These are phyloP conservation scores for Drosophila histrio DNA, from an alignment of 2,888 invertebrate species.

Conservation along the genomic window DNA sequence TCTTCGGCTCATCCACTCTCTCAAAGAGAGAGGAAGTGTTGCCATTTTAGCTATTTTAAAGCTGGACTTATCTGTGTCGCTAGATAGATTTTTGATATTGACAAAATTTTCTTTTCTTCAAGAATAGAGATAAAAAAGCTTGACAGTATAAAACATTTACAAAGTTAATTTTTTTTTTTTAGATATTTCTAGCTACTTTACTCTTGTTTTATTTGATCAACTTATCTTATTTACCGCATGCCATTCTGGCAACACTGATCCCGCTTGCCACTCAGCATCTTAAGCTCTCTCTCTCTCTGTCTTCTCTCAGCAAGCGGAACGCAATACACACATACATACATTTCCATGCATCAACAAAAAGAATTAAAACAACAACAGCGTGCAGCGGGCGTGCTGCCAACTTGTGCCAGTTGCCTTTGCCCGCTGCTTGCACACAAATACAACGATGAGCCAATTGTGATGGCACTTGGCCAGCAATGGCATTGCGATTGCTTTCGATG, in stretches of 20 bases:
- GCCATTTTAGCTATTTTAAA: too few species aligned
- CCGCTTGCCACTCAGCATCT: constrained; percentile 23
- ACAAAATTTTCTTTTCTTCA: too few species aligned
- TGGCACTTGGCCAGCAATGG: constrained; percentile 93
- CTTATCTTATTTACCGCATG: too few species aligned
- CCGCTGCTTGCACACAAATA: constrained; percentile 34
- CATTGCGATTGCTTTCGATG: constrained; percentile 96
- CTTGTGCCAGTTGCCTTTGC: constrained; percentile 62
- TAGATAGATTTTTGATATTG: too few species aligned
- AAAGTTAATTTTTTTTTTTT: too few species aligned
- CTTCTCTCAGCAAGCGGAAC: constrained; percentile 35
- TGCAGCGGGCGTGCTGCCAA: constrained; percentile 26
- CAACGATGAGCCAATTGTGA: constrained; percentile 87
- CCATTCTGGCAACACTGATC: background rate
- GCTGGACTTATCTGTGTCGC: too few species aligned
- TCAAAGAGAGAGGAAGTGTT: too few species aligned
- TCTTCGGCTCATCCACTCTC: too few species aligned
- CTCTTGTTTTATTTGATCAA: too few species aligned
- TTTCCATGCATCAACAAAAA: constrained; percentile 54
- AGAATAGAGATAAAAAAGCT: too few species aligned
- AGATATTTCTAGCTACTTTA: too few species aligned
- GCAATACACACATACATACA: constrained; percentile 16
- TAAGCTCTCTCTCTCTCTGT: constrained; percentile 16
- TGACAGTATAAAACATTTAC: too few species aligned
- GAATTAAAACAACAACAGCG: constrained; percentile 29